A percentile compares a stretch with the other conserved stretches of the same genome.
These are phyloP conservation scores for Siniperca undulata DNA, from an alignment of 2,797 vertebrate genomes.

Conservation along the genomic window DNA sequence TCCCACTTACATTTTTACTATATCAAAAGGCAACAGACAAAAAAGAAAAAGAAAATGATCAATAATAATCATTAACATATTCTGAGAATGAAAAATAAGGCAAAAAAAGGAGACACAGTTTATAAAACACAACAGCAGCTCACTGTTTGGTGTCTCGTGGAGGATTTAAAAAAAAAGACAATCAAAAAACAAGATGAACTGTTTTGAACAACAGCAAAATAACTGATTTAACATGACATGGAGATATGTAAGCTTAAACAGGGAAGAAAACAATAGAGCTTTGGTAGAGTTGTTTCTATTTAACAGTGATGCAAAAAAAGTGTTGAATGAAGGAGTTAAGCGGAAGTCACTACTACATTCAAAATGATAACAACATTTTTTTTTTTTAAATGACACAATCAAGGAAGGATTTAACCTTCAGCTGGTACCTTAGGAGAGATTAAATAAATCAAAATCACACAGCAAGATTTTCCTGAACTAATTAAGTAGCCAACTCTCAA, in stretches of 20 bases:
- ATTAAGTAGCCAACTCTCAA: constrained; percentile 18
- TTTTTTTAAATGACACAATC: not conserved
- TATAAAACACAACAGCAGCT: constrained; percentile 30
- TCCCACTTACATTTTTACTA: constrained; percentile 33
- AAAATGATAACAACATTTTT: not conserved
- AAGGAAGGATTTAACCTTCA: constrained; percentile 18
- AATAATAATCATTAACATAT: constrained; percentile 26
- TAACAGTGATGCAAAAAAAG: constrained; percentile 14
- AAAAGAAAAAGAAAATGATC: constrained; percentile 9
- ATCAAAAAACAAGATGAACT: constrained; percentile 2
- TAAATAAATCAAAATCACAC: constrained; percentile 17
- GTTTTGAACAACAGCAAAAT: constrained; percentile 17
- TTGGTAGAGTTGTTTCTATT: constrained; percentile 36
- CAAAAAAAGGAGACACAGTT: constrained; percentile 3
- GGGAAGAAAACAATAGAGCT: constrained; percentile 10
- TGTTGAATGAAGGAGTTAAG: constrained; percentile 17
- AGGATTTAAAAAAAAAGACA: constrained; percentile 27
- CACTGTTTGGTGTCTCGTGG: constrained; percentile 17
- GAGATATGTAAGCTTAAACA: constrained; percentile 14
- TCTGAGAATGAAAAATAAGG: constrained; percentile 15
- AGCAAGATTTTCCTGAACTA: constrained; percentile 8
- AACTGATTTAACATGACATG: constrained; percentile 13
- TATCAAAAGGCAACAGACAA: constrained; percentile 32
- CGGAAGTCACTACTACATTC: constrained; percentile 34
- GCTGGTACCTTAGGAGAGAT: constrained; percentile 46